Evolutionary conservation across 2,888 invertebrate genomes (phyloP), one percentile per base, ranked within the genome.

Genomic region (Xestia ashworthii): DNA sequence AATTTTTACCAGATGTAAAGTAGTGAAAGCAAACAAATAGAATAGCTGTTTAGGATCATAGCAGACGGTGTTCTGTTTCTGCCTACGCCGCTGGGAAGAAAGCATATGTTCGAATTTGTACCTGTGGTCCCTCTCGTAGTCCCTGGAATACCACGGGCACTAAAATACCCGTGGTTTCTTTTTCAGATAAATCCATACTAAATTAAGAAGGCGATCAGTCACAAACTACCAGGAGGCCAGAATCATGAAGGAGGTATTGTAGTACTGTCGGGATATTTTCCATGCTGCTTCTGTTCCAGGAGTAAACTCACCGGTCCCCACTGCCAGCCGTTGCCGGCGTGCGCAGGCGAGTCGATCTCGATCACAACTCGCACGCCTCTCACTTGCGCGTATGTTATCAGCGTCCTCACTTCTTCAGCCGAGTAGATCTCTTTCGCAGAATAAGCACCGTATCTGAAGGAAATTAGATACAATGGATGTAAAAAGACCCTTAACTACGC

Each of bases 281-380:
- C 3, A 32, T 8, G 60, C 9, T 62, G 32, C 1, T 19, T 19
- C 9, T 32, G 32, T n/a, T 74, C 38, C 9, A 25, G 3, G 19
- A 32, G 9, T 71, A 4, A 70, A 67, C 78, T 78, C 86, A 96
- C 96, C 94, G 94, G 93, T 46, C 98, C 98, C 98, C 98, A 98
- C 91, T 98, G 98, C 98, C 98, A 99, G 0, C 98, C 99, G 84
- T 98, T 98, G 44, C 98, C 98, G 0, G 98, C 98, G 92, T 99
- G 99, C 5, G 99, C 98, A 0, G 99, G 99, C 11, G 98, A 98
- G 93, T 99, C 99, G 58, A 99, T 97, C 96, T 99, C 99, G 19
- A 99, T 97, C 48, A 99, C 97, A 0, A 99, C 97, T 58, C 99
- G 97, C 9, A 99, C 97, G 4, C 99, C 99, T 62, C 99, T 97